Percentiles rank a stretch among this genome's conserved stretches.
Evolutionary conservation across 2,113 vertebrate species (phyloP).

Genomic region (Festucalex cinctus): DNA sequence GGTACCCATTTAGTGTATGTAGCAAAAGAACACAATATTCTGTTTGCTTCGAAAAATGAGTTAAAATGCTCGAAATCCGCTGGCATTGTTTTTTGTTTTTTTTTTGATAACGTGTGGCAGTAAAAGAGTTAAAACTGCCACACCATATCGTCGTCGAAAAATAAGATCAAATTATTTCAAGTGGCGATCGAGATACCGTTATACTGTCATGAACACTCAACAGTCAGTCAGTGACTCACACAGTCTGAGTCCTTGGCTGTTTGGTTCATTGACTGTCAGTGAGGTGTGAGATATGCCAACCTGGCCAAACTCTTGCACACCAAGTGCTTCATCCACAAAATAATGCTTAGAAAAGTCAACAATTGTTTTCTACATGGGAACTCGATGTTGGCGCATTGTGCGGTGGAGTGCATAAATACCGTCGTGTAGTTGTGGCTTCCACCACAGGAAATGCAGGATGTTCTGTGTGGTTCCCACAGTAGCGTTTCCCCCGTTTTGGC

Average conservation of each 20-base stretch:
- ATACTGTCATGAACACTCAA: background rate
- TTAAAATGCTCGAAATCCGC: no score
- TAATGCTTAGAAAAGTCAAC: background rate
- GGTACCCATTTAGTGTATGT: no score
- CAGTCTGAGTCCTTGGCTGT: slow-evolving; percentile 5
- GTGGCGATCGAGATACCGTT: no score
- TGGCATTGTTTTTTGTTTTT: no score
- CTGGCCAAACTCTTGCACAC: slow-evolving; percentile 1
- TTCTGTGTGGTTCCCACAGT: slow-evolving; percentile 1
- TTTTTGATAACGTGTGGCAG: no score
- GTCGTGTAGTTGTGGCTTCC: background rate
- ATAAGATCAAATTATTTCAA: no score
- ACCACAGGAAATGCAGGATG: slow-evolving; percentile 1
- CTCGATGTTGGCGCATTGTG: background rate
- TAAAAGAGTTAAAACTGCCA: no score
- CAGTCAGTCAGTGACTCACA: background rate
- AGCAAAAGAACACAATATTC: no score
- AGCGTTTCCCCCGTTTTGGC: background rate
- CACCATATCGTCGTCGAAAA: no score
- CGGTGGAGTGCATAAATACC: background rate
- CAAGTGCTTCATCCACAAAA: background rate
- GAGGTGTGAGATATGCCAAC: slow-evolving; percentile 18
- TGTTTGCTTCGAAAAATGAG: no score
- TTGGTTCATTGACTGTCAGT: slow-evolving; percentile 13
- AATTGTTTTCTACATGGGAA: background rate